These are phyloP conservation scores for Metopolophium dirhodum DNA, from an alignment of 1,140 invertebrate genomes.

Conservation along the genomic window DNA sequence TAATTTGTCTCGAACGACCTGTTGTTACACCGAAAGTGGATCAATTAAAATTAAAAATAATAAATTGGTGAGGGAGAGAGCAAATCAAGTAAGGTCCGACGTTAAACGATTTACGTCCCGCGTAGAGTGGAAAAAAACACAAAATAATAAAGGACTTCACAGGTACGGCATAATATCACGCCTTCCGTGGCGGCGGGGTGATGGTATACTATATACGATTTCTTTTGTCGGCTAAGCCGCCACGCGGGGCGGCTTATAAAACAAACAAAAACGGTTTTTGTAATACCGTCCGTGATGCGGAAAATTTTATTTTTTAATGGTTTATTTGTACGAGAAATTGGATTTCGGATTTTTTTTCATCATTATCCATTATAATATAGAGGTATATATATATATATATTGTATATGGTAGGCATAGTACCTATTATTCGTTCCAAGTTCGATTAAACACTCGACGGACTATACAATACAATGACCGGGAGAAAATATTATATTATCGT, in stretches of 20 bases:
- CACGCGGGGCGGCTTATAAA: slow-evolving; percentile 40
- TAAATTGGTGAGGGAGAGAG: neutral
- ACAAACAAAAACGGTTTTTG: slow-evolving; percentile 44
- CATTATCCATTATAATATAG: neutral
- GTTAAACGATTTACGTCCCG: slow-evolving; percentile 47
- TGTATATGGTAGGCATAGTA: neutral
- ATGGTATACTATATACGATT: slow-evolving; percentile 20
- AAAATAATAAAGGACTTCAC: slow-evolving; percentile 26
- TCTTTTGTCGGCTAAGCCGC: slow-evolving; percentile 34
- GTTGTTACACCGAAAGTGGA: slow-evolving; percentile 5
- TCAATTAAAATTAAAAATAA: slow-evolving; percentile 35
- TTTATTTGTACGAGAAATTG: slow-evolving; percentile 51
- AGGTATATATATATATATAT: neutral
- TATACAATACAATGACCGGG: slow-evolving; percentile 41
- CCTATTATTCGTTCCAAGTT: slow-evolving; percentile 24
- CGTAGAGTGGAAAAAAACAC: neutral
- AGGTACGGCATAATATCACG: slow-evolving; percentile 36
- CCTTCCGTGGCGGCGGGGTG: slow-evolving; percentile 22
- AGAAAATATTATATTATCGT: slow-evolving; percentile 10
- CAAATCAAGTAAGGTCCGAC: slow-evolving; percentile 39
- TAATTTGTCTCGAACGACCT: slow-evolving; percentile 34
- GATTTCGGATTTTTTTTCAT: slow-evolving; percentile 27
- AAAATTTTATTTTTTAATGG: slow-evolving; percentile 47
- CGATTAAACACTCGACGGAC: slow-evolving; percentile 20
- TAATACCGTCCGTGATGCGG: slow-evolving; percentile 34